A percentile compares a stretch with the other conserved stretches of the same genome.
Conservation (phyloP, 2,113 vertebrate genomes). For the Cyprinodon tularosa region DNA sequence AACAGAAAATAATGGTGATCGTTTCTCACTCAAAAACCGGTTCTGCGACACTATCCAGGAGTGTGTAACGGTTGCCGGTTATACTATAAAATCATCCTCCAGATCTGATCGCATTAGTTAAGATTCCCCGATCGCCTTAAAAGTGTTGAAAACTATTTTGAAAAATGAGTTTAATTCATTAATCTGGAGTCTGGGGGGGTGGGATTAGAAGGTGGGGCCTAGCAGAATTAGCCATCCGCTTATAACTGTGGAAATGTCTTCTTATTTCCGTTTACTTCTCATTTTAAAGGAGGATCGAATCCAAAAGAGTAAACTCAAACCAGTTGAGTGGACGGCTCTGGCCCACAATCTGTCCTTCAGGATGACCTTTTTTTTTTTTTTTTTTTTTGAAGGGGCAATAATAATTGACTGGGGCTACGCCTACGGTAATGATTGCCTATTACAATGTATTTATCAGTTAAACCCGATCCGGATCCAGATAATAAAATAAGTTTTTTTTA, state of each 20-base stretch:
- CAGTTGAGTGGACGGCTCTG: constrained; percentile 11
- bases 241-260: constrained; percentile 6
- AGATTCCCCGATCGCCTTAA: constrained; percentile 7
- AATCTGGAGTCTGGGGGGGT: constrained; percentile 11
- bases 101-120: constrained; percentile 4
- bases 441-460: background rate
- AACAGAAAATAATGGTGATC: background rate
- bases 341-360: constrained; percentile 82
- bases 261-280: background rate
- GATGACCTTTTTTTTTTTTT: constrained; percentile 81
- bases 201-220: too few species aligned
- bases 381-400: constrained; percentile 17
- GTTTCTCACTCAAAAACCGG: constrained; percentile 5
- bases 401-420: constrained; percentile 40
- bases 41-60: background rate
- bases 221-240: constrained; percentile 7
- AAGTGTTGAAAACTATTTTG: constrained; percentile 38
- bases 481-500: background rate
- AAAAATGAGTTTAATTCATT: constrained; percentile 22
- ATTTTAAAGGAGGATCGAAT: background rate
- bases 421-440: background rate
- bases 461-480: background rate
- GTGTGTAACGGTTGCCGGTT: background rate
- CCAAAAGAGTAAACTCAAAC: constrained; percentile 14
- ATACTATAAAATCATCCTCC: constrained; percentile 41